Evolutionary conservation across 1,140 invertebrate species (phyloP).

Genomic region (Ladona fulva): DNA sequence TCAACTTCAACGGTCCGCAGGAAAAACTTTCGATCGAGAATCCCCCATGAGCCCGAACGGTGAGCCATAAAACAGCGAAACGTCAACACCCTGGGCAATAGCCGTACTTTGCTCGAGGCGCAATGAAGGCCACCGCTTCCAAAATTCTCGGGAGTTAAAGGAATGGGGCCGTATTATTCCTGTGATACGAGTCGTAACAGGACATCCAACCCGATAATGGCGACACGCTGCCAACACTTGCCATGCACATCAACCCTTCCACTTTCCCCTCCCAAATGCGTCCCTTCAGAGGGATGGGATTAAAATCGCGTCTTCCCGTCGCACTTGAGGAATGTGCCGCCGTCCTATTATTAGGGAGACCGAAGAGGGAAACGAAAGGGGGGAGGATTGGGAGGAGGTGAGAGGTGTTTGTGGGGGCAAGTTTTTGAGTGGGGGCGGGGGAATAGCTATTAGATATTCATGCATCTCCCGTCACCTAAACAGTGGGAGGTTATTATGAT

Average conservation of each 20-base stretch:
- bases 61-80: no score
- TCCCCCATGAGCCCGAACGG: no score
- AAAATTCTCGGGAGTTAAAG: no score
- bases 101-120: no score
- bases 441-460: neutral
- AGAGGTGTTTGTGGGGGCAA: no score
- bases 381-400: neutral
- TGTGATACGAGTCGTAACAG: neutral
- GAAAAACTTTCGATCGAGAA: no score
- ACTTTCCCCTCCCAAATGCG: neutral
- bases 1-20: no score
- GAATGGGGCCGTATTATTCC: neutral
- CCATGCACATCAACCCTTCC: neutral
- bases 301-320: conserved; percentile 2
- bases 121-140: no score
- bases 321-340: conserved; percentile 6
- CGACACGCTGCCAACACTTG: neutral
- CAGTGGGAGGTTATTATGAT: no score
- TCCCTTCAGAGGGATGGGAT: neutral
- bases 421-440: neutral
- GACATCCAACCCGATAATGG: neutral
- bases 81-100: no score
- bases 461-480: no score
- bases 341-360: neutral
- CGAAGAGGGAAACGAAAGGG: neutral